Base-by-base conservation (phyloP, 2,797 vertebrate genomes). In the Girardinus metallicus region DNA sequence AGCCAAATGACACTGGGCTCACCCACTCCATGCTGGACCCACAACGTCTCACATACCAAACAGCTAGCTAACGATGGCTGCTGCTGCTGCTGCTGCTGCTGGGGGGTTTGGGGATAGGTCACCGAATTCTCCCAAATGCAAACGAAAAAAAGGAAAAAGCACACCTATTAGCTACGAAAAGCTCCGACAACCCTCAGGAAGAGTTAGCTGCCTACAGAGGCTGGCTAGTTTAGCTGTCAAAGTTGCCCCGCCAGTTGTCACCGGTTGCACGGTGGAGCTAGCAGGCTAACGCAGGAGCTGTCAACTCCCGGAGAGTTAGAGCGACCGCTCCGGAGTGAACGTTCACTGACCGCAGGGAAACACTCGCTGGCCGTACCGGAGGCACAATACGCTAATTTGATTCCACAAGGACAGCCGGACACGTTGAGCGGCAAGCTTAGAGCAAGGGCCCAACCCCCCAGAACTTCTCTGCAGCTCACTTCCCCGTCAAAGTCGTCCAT, bases 221-320 rank as follows among this genome's bases (percentile, higher is more conserved):
- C 89, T 87, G 91, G 90, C 90, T 93, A 91, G 91, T 57, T 91
- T 94, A 92, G 92, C 93, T 95, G 94, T 95, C 94, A 95, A 95
- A 94, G 94, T 95, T 95, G 91, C 93, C 92, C 92, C 89, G 93
- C 93, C 93, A 93, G 91, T 94, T 94, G 93, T 95, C 94, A 94
- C 93, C 91, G 92, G 94, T 89, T 93, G 93, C 90, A 82, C 88
- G 83, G 84, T 73, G 79, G 66, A 83, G 94, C 90, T 94, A 95
- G 89, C 93, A 87, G 83, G 94, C 94, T 94, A 94, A 91, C 90
- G 84, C 82, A 21, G 47, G 90, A 95, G 92, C 92, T 95, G 94
- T 95, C 94, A 95, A 94, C 92, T 95, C 94, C 94, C 80, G 85
- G 85, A 92, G 93, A 95, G 93, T 95, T 94, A 80, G 83, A 87